These are phyloP conservation scores for Haliclona indistincta DNA, from an alignment of 37 sponge, comb jelly and placozoan genomes.

Conservation along the genomic window DNA sequence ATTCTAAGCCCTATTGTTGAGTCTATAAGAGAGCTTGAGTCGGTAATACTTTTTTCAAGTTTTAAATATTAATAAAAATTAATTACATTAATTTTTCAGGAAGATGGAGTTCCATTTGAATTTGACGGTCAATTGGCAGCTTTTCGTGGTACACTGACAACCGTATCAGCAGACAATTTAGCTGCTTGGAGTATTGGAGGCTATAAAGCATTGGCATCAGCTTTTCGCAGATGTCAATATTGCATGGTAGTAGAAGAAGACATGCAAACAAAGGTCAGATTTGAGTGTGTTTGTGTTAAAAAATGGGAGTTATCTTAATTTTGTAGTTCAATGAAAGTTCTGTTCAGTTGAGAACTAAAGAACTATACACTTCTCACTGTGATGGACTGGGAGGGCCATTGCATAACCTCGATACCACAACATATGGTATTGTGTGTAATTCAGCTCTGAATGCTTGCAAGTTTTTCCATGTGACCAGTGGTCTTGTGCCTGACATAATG, in stretches of 20 bases:
- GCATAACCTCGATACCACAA: not conserved
- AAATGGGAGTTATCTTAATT: not conserved
- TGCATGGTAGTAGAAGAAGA: conserved; percentile 5
- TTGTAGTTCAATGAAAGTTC: not conserved
- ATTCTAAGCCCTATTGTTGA: conserved; percentile 35
- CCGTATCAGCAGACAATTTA: conserved; percentile 13
- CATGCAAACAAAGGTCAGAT: conserved; percentile 11
- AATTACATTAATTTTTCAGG: not conserved
- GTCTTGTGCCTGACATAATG: conserved; percentile 23
- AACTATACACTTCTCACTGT: not conserved
- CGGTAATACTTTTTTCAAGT: not conserved
- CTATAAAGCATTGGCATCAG: conserved; percentile 12
- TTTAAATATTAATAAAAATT: not conserved
- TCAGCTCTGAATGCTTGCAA: not conserved
- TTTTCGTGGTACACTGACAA: conserved; percentile 16
- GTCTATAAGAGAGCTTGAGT: conserved; percentile 26
- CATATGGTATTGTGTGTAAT: conserved; percentile 15
- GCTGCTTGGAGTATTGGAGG: conserved; percentile 11
- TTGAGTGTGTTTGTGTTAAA: not conserved
- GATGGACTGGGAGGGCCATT: not conserved
- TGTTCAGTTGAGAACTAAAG: conserved; percentile 3
- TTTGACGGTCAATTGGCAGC: not conserved
- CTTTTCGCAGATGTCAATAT: conserved; percentile 23
- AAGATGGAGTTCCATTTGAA: conserved; percentile 5
- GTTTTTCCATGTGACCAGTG: conserved; percentile 12